Percentiles rank a stretch among this genome's conserved stretches.
Conservation (phyloP, 2,888 invertebrate genomes). For the Eupithecia dodoneata region DNA sequence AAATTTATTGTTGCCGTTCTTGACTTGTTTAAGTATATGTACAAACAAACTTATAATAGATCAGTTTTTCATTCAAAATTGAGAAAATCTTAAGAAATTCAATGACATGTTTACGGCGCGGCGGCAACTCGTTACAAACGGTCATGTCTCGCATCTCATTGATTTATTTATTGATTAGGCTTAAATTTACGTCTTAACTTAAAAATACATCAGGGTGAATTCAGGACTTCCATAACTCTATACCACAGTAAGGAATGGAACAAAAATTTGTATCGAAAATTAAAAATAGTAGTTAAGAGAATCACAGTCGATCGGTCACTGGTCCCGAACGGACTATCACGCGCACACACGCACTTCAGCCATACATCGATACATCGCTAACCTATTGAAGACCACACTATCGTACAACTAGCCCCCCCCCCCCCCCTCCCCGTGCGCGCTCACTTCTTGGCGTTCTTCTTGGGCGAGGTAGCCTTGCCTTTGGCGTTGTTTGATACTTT, state of each 20-base stretch:
- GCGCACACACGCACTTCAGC: slow-evolving; percentile 60
- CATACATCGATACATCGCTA: slow-evolving; percentile 69
- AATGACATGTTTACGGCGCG: slow-evolving; percentile 62
- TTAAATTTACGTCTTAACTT: slow-evolving; percentile 77
- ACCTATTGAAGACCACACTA: slow-evolving; percentile 74
- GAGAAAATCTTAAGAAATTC: slow-evolving; percentile 76
- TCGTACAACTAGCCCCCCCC: slow-evolving; percentile 61
- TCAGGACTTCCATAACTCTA: slow-evolving; percentile 75
- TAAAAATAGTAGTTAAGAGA: slow-evolving; percentile 64
- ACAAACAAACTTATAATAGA: slow-evolving; percentile 83
- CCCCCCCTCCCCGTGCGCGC: slow-evolving; percentile 61
- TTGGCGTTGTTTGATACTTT: slow-evolving; percentile 89
- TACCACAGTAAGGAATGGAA: slow-evolving; percentile 83
- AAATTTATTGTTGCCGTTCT: slow-evolving; percentile 81
- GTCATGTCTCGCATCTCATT: slow-evolving; percentile 73
- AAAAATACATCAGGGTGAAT: slow-evolving; percentile 73
- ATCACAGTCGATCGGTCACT: slow-evolving; percentile 66
- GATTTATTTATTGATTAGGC: slow-evolving; percentile 74
- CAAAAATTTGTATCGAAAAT: slow-evolving; percentile 66
- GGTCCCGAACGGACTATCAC: slow-evolving; percentile 64
- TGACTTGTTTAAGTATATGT: slow-evolving; percentile 81
- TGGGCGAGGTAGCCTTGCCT: slow-evolving; percentile 88
- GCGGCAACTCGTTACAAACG: slow-evolving; percentile 64
- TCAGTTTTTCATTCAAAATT: slow-evolving; percentile 77
- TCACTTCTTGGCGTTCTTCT: slow-evolving; percentile 87